Evolutionary conservation across 2,113 vertebrate species (phyloP), one percentile per base, ranked within the genome.

Genomic region (Brienomyrus brachyistius): DNA sequence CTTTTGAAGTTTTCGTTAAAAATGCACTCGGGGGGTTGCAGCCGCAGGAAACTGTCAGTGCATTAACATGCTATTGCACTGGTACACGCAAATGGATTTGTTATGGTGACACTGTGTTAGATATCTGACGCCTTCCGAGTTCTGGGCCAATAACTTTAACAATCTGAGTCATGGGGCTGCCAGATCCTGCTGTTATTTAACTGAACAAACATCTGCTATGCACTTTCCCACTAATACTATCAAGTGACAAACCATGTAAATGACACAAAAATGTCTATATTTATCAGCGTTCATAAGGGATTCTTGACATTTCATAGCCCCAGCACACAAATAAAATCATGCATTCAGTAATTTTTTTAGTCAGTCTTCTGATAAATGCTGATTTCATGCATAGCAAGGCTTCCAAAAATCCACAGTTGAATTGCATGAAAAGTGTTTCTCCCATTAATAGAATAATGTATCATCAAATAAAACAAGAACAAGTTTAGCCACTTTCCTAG

Each of bases 161-260:
- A 80, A 80, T 80, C 35, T 43, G 35, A 80, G 35, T 80, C 31
- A 80, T 80, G 4, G 43, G 4, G 74, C 35, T 80, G 74, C 74
- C 74, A 80, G 17, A 80, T 80, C 35, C 74, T 43, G 35, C 74
- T 80, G 74, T 19, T 43, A 80, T 80, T 80, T 80, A 15, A 80
- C 74, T 80, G 31, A 80, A 35, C 74, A 80, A 80, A 80, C 35
- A 43, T 80, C 74, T 80, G 74, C 35, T 43, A 80, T 80, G 74
- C 74, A 80, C 35, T 80, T 80, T 80, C 74, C 19, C 35, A 17
- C 74, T 80, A 80, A 80, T 80, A 80, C 74, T 5, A 80, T 80
- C 74, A 80, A 80, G 35, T 80, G 74, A 80, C 74, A 80, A 43
- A 80, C 74, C 74, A 80, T 80, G 74, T 80, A 80, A 80, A 80